Conservation (phyloP, 92 coral and sea anemone species). For the Zoanthus solanderi region DNA sequence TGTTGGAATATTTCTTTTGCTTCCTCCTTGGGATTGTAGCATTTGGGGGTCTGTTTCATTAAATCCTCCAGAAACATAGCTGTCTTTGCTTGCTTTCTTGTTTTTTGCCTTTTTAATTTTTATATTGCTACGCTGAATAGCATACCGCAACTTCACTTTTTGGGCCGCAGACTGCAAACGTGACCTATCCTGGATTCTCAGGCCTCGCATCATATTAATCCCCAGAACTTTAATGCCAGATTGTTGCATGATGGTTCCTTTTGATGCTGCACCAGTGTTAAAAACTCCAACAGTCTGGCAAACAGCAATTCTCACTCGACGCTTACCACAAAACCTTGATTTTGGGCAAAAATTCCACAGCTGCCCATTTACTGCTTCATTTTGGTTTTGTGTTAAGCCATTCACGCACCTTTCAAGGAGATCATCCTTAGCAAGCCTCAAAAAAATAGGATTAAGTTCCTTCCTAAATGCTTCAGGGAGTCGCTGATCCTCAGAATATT, state of each 20-base stretch:
- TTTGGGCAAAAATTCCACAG: slow-evolving; percentile 70
- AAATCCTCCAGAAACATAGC: slow-evolving; percentile 44
- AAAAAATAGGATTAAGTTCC: slow-evolving; percentile 46
- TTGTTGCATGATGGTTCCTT: slow-evolving; percentile 48
- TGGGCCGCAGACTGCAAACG: slow-evolving; percentile 23
- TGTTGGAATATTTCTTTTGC: no score
- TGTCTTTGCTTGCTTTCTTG: neutral
- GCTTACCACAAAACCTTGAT: slow-evolving; percentile 7
- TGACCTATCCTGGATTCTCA: slow-evolving; percentile 22
- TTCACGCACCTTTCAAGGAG: slow-evolving; percentile 56
- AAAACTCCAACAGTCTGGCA: slow-evolving; percentile 68
- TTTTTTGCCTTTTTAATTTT: neutral
- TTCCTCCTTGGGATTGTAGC: neutral
- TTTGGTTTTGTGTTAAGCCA: slow-evolving; percentile 72
- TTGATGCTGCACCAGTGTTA: slow-evolving; percentile 72
- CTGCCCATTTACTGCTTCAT: slow-evolving; percentile 73
- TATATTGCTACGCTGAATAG: slow-evolving; percentile 23
- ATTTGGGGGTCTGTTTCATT: slow-evolving; percentile 12
- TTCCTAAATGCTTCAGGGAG: slow-evolving; percentile 55
- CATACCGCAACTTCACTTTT: slow-evolving; percentile 24
- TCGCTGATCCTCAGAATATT: slow-evolving; percentile 45
- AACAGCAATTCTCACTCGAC: slow-evolving; percentile 57
- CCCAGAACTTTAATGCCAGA: slow-evolving; percentile 36
- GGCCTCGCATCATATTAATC: slow-evolving; percentile 10
- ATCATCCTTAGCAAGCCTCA: slow-evolving; percentile 56